phyloP scores from a whole-genome alignment of 1,140 invertebrate species.

The Nautilus pompilius region DNA sequence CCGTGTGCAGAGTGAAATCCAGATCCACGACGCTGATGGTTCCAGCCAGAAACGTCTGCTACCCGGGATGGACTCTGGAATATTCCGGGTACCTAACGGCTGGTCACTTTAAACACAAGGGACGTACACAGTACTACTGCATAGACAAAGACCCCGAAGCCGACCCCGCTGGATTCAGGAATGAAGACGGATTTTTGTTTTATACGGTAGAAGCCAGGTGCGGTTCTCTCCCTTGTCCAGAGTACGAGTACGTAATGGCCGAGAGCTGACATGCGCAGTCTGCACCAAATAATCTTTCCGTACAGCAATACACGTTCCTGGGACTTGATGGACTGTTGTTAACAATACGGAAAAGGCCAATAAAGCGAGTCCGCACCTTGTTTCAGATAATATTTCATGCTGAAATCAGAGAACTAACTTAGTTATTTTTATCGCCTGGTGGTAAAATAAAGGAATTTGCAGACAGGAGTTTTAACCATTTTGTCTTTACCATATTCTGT shows the following conservation, averaged over 20 bases:
- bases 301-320: too few species aligned
- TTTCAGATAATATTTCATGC: too few species aligned
- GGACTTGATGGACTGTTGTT: too few species aligned
- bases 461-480: too few species aligned
- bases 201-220: slow-evolving; percentile 12
- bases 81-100: slow-evolving; percentile 25
- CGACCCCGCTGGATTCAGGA: background rate
- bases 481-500: too few species aligned
- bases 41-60: slow-evolving; percentile 21
- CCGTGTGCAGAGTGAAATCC: slow-evolving; percentile 13
- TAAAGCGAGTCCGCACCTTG: too few species aligned
- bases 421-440: too few species aligned
- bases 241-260: slow-evolving; percentile 5
- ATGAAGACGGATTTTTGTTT: slow-evolving; percentile 10
- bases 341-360: too few species aligned
- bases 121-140: slow-evolving; percentile 13
- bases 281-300: slow-evolving; percentile 11
- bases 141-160: slow-evolving; percentile 14
- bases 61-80: slow-evolving; percentile 21
- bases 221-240: slow-evolving; percentile 13
- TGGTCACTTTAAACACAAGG: slow-evolving; percentile 1
- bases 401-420: too few species aligned
- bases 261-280: slow-evolving; percentile 5
- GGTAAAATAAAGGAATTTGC: too few species aligned
- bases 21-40: slow-evolving; percentile 20